Percentiles rank a stretch among this genome's conserved stretches.
These are phyloP conservation scores for Sinhomidia bicolor DNA, from an alignment of 2,888 invertebrate genomes.

Conservation along the genomic window DNA sequence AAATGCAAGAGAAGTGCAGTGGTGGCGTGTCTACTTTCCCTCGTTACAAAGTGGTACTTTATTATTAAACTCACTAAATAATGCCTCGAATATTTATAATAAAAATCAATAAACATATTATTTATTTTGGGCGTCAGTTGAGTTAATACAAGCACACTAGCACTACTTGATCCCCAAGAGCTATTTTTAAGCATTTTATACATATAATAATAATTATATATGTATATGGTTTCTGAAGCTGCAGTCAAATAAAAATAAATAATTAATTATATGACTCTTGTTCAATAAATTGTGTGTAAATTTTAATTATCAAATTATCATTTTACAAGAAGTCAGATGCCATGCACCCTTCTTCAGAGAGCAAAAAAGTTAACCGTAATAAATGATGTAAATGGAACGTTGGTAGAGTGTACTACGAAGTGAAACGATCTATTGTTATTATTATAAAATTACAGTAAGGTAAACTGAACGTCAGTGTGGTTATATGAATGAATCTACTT, in stretches of 20 bases:
- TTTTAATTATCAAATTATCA: constrained; percentile 52
- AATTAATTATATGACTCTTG: neutral
- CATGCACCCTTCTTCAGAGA: neutral
- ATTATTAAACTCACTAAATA: neutral
- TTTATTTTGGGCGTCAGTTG: neutral
- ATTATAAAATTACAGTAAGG: too few relatives aligned
- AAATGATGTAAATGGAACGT: neutral
- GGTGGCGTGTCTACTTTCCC: neutral
- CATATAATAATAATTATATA: too few relatives aligned
- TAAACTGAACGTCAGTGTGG: too few relatives aligned
- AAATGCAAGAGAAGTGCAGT: neutral
- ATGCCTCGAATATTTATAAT: neutral
- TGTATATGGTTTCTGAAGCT: neutral
- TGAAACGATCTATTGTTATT: neutral
- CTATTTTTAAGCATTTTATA: too few relatives aligned
- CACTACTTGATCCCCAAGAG: too few relatives aligned
- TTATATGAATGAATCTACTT: neutral
- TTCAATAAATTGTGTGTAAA: constrained; percentile 10
- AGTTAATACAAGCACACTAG: neutral
- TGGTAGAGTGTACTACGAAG: neutral
- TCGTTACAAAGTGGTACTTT: neutral
- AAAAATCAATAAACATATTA: neutral
- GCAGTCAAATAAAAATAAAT: constrained; percentile 18
- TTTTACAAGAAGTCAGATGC: constrained; percentile 15
- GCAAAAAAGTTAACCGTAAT: neutral